Evolutionary conservation across 2,888 invertebrate genomes (phyloP).

Genomic region (Dione juno): DNA sequence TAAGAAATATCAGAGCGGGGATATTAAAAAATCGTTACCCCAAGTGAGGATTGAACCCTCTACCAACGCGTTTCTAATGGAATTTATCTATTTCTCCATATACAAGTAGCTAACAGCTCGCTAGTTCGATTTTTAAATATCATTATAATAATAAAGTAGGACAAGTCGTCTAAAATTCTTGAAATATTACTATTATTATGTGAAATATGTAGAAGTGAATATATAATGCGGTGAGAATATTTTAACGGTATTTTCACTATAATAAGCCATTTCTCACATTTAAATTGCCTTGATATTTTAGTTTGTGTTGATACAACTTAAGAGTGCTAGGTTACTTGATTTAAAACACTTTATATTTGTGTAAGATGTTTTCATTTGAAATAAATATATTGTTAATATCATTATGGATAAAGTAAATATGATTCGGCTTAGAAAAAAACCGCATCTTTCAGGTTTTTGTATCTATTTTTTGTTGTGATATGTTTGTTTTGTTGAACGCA

Average conservation of each 20-base stretch:
- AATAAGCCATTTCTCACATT: slow-evolving; percentile 2
- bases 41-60: too few species aligned
- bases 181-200: slow-evolving; percentile 2
- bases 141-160: neutral
- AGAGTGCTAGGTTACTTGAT: neutral
- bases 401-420: too few species aligned
- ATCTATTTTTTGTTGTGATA: too few species aligned
- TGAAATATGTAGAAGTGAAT: slow-evolving; percentile 24
- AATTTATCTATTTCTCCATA: too few species aligned
- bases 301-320: neutral
- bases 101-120: too few species aligned
- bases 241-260: slow-evolving; percentile 5
- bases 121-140: neutral
- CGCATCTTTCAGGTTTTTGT: too few species aligned
- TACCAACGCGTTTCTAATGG: too few species aligned
- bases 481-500: too few species aligned
- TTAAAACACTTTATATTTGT: neutral
- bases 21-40: too few species aligned
- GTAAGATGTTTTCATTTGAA: neutral
- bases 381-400: too few species aligned
- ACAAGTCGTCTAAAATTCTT: slow-evolving; percentile 13
- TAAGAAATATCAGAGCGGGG: too few species aligned
- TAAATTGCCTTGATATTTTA: slow-evolving; percentile 2
- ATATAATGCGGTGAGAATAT: slow-evolving; percentile 22
- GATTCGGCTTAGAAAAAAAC: too few species aligned